phyloP scores from a whole-genome alignment of 2,113 vertebrate genomes.

The Istiophorus platypterus region DNA sequence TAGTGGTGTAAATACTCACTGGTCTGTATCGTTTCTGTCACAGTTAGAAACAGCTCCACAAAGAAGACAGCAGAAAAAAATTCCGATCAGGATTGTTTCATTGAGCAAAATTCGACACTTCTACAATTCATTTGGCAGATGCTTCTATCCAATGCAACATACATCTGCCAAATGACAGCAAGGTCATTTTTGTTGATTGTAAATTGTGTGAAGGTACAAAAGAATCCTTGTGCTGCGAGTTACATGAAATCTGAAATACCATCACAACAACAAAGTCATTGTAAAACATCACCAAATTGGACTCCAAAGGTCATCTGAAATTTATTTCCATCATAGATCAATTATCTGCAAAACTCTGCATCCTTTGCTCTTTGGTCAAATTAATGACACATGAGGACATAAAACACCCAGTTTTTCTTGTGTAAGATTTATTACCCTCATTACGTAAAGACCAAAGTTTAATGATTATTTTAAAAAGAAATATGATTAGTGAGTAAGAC shows the following conservation, averaged over 20 bases:
- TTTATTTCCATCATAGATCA: background rate
- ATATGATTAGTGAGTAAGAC: background rate
- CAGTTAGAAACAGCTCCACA: background rate
- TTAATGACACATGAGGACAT: background rate
- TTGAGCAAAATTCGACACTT: no score
- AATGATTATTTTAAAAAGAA: background rate
- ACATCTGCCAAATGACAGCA: no score
- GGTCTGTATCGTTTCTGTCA: background rate
- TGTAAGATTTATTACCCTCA: background rate
- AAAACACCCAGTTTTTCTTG: background rate
- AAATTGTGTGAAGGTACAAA: background rate
- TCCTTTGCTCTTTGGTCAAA: background rate
- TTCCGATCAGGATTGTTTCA: background rate
- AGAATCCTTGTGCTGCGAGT: background rate
- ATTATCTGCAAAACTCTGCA: background rate
- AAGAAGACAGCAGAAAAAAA: background rate
- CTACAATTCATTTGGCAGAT: no score
- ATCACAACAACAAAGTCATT: background rate
- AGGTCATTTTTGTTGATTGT: background rate
- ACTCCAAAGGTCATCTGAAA: background rate
- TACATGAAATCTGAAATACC: background rate
- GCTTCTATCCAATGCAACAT: no score
- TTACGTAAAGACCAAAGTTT: conserved; percentile 14
- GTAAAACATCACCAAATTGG: background rate
- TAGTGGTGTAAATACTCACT: no score